Conservation (phyloP, 2,113 vertebrate species). For the Anguilla rostrata region DNA sequence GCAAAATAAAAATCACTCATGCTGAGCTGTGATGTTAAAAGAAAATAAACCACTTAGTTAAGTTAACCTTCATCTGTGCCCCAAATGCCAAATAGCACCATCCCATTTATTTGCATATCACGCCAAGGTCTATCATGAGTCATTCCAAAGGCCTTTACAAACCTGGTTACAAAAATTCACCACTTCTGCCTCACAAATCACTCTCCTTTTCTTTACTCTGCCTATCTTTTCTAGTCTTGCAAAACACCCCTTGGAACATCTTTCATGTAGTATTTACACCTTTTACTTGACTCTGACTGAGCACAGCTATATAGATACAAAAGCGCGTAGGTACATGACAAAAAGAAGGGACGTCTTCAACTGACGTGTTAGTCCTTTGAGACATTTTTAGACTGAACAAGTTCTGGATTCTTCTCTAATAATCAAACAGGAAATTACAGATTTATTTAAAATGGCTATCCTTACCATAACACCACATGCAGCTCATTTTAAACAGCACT, state of each 20-base stretch:
- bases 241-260: not conserved
- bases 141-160: not conserved
- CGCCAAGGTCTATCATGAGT: too few species aligned
- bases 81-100: slow-evolving; percentile 1
- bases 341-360: not conserved
- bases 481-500: too few species aligned
- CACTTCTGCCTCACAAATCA: not conserved
- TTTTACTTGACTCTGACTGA: not conserved
- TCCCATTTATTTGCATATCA: slow-evolving; percentile 9
- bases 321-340: not conserved
- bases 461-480: too few species aligned
- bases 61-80: not conserved
- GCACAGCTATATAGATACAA: not conserved
- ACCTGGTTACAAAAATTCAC: not conserved
- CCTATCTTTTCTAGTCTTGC: not conserved
- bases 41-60: not conserved
- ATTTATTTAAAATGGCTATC: not conserved
- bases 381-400: not conserved
- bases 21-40: not conserved
- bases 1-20: too few species aligned
- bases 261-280: not conserved
- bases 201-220: not conserved
- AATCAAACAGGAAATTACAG: not conserved
- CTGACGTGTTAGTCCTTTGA: not conserved
- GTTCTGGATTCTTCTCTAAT: not conserved